Evolutionary conservation across 1,140 invertebrate genomes (phyloP).

Genomic region (Chironomus tepperi): DNA sequence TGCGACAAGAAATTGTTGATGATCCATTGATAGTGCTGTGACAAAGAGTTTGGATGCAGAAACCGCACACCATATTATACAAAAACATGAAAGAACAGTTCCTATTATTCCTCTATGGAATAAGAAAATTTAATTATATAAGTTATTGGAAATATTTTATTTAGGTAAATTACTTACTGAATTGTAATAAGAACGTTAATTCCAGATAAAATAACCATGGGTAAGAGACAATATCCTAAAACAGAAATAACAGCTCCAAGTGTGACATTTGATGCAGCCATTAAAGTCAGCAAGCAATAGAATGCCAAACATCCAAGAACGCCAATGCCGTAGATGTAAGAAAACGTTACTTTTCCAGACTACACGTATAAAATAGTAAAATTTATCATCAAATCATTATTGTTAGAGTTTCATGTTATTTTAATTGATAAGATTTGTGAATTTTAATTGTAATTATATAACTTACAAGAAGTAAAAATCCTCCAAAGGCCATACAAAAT

Average conservation of each 20-base stretch:
- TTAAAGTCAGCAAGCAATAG: slow-evolving; percentile 68
- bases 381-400: too few species aligned
- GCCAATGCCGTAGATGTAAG: slow-evolving; percentile 79
- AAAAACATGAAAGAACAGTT: slow-evolving; percentile 51
- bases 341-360: slow-evolving; percentile 56
- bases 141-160: neutral
- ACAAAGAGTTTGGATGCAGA: slow-evolving; percentile 82
- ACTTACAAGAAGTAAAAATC: slow-evolving; percentile 46
- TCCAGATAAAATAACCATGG: slow-evolving; percentile 70
- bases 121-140: slow-evolving; percentile 29
- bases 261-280: slow-evolving; percentile 61
- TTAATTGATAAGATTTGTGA: too few species aligned
- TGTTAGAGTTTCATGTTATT: too few species aligned
- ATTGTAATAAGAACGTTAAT: slow-evolving; percentile 62
- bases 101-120: slow-evolving; percentile 43
- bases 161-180: slow-evolving; percentile 45
- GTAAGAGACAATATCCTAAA: slow-evolving; percentile 78
- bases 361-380: slow-evolving; percentile 29
- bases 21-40: slow-evolving; percentile 60
- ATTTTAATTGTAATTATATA: too few species aligned
- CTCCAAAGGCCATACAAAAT: slow-evolving; percentile 71
- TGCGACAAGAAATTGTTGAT: slow-evolving; percentile 72
- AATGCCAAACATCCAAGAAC: slow-evolving; percentile 70
- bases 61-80: slow-evolving; percentile 72
- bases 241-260: slow-evolving; percentile 69